These are phyloP conservation scores for Dicentrarchus labrax DNA, from an alignment of 2,113 vertebrate genomes.

Conservation along the genomic window DNA sequence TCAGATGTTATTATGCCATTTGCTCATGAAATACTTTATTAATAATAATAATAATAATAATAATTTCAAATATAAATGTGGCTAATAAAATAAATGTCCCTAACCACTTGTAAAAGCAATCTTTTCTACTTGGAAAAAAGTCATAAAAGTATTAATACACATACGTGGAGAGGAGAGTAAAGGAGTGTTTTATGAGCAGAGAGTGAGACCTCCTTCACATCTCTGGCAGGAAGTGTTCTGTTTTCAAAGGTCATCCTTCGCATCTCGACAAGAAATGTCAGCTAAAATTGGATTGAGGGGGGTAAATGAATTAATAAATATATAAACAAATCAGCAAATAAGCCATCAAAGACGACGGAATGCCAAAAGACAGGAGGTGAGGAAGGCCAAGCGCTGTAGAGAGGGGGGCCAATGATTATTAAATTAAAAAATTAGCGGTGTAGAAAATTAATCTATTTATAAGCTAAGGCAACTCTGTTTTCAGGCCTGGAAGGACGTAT, in stretches of 20 bases:
- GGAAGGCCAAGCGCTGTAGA: slow-evolving; percentile 43
- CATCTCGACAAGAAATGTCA: slow-evolving; percentile 93
- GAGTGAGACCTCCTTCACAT: slow-evolving; percentile 68
- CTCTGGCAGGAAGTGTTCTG: slow-evolving; percentile 80
- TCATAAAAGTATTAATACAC: background rate
- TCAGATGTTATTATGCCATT: background rate
- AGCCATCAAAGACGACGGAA: slow-evolving; percentile 77
- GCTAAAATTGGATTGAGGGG: slow-evolving; percentile 90
- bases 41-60: no score
- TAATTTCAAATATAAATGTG: background rate
- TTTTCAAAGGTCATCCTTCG: slow-evolving; percentile 93
- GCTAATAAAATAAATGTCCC: background rate
- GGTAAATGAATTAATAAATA: slow-evolving; percentile 89
- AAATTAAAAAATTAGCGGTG: slow-evolving; percentile 67
- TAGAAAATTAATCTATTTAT: slow-evolving; percentile 63
- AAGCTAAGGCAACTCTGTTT: slow-evolving; percentile 41
- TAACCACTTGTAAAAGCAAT: background rate
- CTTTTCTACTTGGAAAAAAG: background rate
- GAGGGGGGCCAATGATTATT: slow-evolving; percentile 56
- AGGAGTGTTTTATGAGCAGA: slow-evolving; percentile 42
- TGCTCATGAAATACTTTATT: background rate
- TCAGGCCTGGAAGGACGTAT: slow-evolving; percentile 31
- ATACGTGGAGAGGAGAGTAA: slow-evolving; percentile 21
- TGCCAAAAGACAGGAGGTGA: slow-evolving; percentile 70
- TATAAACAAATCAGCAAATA: slow-evolving; percentile 89